Evolutionary conservation across 2,113 vertebrate species (phyloP), one percentile per base, ranked within the genome.

Genomic region (Tor tambroides): DNA sequence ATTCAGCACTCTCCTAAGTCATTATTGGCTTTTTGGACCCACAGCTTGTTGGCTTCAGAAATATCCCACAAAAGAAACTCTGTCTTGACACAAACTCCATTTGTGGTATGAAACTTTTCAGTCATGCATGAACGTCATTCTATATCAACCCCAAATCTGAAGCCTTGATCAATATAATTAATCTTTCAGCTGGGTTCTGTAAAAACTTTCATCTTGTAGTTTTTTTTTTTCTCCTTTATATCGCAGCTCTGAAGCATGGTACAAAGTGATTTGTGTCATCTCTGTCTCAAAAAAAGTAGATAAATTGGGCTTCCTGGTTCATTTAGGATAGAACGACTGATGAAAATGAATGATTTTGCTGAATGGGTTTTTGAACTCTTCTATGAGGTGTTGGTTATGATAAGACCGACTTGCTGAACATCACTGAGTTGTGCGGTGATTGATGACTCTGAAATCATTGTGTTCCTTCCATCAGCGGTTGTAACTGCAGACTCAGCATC

Each of bases 281-380:
- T 19, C 51, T 54, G 5, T 2, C 51, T 6, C 17, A 46, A 15
- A 38, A 30, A 38, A 9, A 75, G 38, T 5, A 76, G 41, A 17
- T 76, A 49, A 76, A 76, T 76, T 51, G 43, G 74, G 74, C 12
- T 76, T 49, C 74, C 74, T 49, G 43, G n/a, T n/a, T 12, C 41
- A 5, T 76, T 76, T 49, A 63, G 23, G 14, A 41, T 32, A 26
- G 51, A 41, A n/a, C 11, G 56, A 6, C 38, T 76, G 51, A 59
- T 59, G 49, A n/a, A 59, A n/a, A 79, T 38, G 19, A 17, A 79
- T 79, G 19, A 17, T 63, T 80, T 80, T 80, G 54, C 56, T 38
- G 30, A 80, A 80, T n/a, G 49, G 5, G 35, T 35, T 35, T 35
- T 35, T 35, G 35, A 35, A 35, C 35, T 35, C 35, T 35, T 35